Evolutionary conservation across 2,797 vertebrate genomes (phyloP).

Genomic region (Poeciliopsis paucimaculata): DNA sequence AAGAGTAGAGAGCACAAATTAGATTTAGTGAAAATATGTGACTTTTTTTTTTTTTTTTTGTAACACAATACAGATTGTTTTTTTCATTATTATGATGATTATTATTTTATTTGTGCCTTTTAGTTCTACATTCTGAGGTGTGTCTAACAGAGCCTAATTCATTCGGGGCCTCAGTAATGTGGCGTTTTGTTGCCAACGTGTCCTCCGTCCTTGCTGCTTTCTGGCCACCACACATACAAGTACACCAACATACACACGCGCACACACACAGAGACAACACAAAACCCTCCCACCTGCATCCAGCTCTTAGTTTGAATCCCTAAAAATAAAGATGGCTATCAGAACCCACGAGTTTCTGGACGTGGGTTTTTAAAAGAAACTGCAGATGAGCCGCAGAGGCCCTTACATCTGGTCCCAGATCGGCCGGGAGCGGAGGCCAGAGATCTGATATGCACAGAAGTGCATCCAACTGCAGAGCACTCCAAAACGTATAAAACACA

Average conservation of each 20-base stretch:
- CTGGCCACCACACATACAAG: constrained; percentile 29
- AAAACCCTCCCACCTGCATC: constrained; percentile 52
- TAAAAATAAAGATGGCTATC: constrained; percentile 71
- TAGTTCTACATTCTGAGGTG: not conserved
- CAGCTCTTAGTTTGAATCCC: constrained; percentile 46
- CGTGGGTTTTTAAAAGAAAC: constrained; percentile 49
- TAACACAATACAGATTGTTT: not conserved
- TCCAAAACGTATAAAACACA: constrained; percentile 60
- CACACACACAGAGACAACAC: constrained; percentile 12
- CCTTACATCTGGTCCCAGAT: constrained; percentile 69
- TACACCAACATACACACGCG: constrained; percentile 18
- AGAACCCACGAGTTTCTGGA: constrained; percentile 63
- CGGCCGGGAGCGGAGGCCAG: constrained; percentile 53
- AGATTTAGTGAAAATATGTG: not conserved
- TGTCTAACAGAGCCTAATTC: constrained; percentile 41
- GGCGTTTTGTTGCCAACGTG: constrained; percentile 57
- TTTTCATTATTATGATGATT: not conserved
- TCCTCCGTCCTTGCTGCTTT: constrained; percentile 51
- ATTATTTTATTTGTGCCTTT: not conserved
- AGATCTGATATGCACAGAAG: constrained; percentile 65
- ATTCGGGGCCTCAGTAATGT: constrained; percentile 12
- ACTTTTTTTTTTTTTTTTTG: not conserved
- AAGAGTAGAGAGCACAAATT: constrained; percentile 7
- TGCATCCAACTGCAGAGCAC: constrained; percentile 69
- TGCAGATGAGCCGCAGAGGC: constrained; percentile 62